Evolutionary conservation across 1,140 invertebrate genomes (phyloP).

Genomic region (Aethina tumida): DNA sequence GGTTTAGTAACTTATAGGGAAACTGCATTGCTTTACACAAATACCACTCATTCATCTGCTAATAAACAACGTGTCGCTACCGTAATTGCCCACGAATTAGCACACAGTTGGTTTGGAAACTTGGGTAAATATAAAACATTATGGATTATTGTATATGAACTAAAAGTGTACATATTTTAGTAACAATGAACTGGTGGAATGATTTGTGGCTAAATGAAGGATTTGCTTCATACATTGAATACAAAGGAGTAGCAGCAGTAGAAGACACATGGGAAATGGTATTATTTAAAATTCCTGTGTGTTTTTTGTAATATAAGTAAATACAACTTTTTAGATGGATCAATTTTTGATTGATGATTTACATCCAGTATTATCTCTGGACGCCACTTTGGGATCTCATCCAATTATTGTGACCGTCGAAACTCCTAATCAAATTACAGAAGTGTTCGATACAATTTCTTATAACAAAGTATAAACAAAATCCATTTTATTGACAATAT

Average conservation of each 20-base stretch:
- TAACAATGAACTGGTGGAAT: constrained; percentile 88
- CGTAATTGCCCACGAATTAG: constrained; percentile 83
- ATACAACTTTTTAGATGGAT: constrained; percentile 24
- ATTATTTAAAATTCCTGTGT: constrained; percentile 26
- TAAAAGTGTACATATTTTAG: constrained; percentile 37
- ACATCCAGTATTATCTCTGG: constrained; percentile 62
- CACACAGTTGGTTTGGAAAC: constrained; percentile 90
- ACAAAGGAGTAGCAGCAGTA: constrained; percentile 60
- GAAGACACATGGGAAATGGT: constrained; percentile 79
- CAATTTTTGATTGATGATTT: constrained; percentile 66
- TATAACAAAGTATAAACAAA: constrained; percentile 69
- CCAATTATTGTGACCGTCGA: constrained; percentile 75
- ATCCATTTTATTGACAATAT: constrained; percentile 1
- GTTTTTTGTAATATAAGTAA: constrained; percentile 1
- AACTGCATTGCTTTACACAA: constrained; percentile 67
- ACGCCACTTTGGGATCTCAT: constrained; percentile 76
- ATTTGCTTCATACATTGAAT: constrained; percentile 80
- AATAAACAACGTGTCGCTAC: constrained; percentile 71
- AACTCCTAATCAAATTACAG: constrained; percentile 82
- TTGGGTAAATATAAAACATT: constrained; percentile 44
- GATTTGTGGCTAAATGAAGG: constrained; percentile 91
- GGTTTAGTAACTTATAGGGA: constrained; percentile 77
- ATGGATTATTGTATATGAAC: background rate
- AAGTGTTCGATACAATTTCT: constrained; percentile 86
- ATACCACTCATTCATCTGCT: constrained; percentile 51